Evolutionary conservation across 2,113 vertebrate genomes (phyloP).

Genomic region (Podiceps cristatus): DNA sequence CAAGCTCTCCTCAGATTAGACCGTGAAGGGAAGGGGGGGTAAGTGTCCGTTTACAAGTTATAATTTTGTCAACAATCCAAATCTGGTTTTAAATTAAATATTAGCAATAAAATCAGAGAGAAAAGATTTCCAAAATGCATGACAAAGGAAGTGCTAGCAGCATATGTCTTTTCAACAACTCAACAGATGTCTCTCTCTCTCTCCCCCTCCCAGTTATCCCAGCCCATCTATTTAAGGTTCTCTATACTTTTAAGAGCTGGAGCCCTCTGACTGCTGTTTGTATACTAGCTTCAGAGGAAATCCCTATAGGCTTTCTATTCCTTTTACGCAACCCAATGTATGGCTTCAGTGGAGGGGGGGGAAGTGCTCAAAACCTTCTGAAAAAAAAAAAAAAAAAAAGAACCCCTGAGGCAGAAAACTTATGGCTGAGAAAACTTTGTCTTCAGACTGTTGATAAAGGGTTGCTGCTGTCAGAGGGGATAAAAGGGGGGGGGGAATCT

Average conservation of each 20-base stretch:
- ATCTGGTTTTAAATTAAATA: conserved; percentile 64
- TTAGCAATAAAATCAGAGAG: conserved; percentile 45
- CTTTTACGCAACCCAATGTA: neutral
- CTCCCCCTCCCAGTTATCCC: conserved; percentile 30
- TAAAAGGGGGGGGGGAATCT: neutral
- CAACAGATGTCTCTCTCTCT: conserved; percentile 49
- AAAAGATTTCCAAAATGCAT: conserved; percentile 53
- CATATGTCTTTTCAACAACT: conserved; percentile 60
- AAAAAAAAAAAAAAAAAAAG: neutral
- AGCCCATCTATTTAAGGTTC: conserved; percentile 43
- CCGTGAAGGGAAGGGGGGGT: neutral
- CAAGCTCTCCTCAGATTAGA: neutral
- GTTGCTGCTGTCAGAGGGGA: conserved; percentile 36
- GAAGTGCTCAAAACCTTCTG: neutral
- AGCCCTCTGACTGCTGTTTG: neutral
- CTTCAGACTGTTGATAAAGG: conserved; percentile 26
- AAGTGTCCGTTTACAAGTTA: neutral
- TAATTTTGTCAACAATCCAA: conserved; percentile 61
- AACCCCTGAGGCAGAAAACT: conserved; percentile 38
- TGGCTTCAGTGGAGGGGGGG: neutral
- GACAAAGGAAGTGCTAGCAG: conserved; percentile 51
- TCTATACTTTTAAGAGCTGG: conserved; percentile 24
- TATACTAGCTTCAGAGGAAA: conserved; percentile 7
- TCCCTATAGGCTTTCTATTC: conserved; percentile 33
- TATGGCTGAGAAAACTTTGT: conserved; percentile 37